Conservation (phyloP, 2,888 invertebrate genomes). For the Tricholauxania praeusta region DNA sequence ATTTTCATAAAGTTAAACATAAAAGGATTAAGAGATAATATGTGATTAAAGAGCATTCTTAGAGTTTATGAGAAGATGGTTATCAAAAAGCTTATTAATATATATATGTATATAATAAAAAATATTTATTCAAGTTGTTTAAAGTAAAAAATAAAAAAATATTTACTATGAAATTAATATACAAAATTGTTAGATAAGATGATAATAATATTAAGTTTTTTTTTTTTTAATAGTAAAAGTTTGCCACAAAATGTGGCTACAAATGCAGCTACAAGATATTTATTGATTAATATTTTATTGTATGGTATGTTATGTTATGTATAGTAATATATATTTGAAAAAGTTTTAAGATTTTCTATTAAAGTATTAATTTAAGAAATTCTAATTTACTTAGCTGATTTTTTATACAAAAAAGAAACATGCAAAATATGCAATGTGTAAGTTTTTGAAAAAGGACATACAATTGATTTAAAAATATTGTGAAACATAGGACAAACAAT, state of each 20-base stretch:
- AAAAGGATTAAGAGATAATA: conserved; percentile 33
- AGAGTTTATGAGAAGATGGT: conserved; percentile 4
- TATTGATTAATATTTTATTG: no score
- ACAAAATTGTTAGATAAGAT: neutral
- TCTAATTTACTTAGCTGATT: no score
- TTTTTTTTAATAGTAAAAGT: neutral
- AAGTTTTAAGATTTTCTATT: no score
- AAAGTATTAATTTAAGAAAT: no score
- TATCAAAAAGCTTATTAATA: conserved; percentile 8
- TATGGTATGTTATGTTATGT: no score
- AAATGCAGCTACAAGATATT: conserved; percentile 16
- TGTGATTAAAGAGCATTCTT: conserved; percentile 38
- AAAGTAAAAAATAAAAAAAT: neutral
- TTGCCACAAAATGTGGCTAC: conserved; percentile 17
- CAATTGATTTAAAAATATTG: no score
- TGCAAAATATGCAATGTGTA: no score
- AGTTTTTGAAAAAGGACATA: no score
- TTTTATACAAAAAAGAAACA: no score
- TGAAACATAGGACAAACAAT: no score
- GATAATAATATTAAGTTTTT: neutral
- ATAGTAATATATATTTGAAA: no score
- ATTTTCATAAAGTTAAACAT: conserved; percentile 34
- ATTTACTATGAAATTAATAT: conserved; percentile 2
- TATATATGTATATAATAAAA: neutral
- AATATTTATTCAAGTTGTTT: neutral